Conservation (phyloP, 2,888 invertebrate genomes). For the Dryadula phaetusa region DNA sequence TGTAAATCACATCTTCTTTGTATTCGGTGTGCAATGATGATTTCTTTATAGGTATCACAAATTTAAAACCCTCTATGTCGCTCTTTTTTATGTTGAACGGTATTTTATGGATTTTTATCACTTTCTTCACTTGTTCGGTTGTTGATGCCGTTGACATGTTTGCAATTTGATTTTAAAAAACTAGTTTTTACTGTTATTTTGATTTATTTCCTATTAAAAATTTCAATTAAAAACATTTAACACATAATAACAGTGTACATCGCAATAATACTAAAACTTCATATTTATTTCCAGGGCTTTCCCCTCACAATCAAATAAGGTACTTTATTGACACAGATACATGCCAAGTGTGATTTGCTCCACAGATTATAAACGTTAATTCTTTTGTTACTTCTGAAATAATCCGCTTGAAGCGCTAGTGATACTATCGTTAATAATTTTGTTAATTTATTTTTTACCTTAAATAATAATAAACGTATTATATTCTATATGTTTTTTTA, state of each 20-base stretch:
- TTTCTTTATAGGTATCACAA: conserved; percentile 11
- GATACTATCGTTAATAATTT: neutral
- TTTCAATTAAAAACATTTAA: neutral
- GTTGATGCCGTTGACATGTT: conserved; percentile 28
- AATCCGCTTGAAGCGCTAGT: conserved; percentile 7
- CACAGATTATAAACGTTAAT: neutral
- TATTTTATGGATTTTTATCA: conserved; percentile 26
- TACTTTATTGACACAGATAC: conserved; percentile 12
- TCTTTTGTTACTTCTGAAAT: neutral
- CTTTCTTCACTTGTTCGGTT: neutral
- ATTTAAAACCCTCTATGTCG: conserved; percentile 42
- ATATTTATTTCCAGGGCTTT: conserved; percentile 10
- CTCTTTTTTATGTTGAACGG: conserved; percentile 37
- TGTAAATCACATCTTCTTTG: conserved; percentile 59
- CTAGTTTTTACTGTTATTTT: too few species aligned
- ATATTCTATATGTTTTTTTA: too few species aligned
- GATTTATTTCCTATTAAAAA: neutral
- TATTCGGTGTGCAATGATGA: conserved; percentile 29
- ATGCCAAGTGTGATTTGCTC: neutral
- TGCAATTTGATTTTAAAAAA: neutral
- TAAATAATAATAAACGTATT: neutral
- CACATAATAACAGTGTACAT: neutral
- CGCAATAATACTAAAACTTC: neutral
- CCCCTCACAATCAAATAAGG: neutral
- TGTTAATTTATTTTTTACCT: neutral